Conservation (phyloP, 1,140 invertebrate genomes). For the Saccostrea echinata region DNA sequence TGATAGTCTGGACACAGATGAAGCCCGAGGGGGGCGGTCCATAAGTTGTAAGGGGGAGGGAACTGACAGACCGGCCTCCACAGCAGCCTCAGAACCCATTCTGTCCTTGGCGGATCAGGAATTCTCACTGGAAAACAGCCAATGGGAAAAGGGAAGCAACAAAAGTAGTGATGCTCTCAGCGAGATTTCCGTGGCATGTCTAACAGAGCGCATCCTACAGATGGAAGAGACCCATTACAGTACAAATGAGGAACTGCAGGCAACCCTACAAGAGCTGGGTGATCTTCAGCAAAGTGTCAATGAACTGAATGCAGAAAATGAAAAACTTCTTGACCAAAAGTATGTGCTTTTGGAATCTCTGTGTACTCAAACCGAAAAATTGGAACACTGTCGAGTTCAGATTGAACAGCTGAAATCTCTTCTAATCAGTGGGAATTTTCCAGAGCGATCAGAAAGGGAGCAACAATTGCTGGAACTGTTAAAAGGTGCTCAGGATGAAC, state of each 20-base stretch:
- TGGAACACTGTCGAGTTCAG: constrained; percentile 86
- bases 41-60: constrained; percentile 32
- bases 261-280: constrained; percentile 94
- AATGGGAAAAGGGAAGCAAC: constrained; percentile 92
- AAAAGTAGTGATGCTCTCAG: constrained; percentile 87
- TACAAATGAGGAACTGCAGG: constrained; percentile 97
- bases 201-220: constrained; percentile 94
- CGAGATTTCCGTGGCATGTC: constrained; percentile 93
- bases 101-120: constrained; percentile 70
- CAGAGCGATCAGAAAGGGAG: constrained; percentile 86
- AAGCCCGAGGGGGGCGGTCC: constrained; percentile 52
- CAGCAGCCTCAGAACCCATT: constrained; percentile 83
- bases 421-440: constrained; percentile 74
- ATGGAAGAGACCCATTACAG: constrained; percentile 93
- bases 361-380: constrained; percentile 93
- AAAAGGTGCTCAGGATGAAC: constrained; percentile 87
- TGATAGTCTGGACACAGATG: constrained; percentile 74
- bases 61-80: constrained; percentile 63
- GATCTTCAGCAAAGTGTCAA: constrained; percentile 91
- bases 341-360: constrained; percentile 93
- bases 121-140: constrained; percentile 69
- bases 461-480: constrained; percentile 91
- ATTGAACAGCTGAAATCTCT: constrained; percentile 85
- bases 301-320: constrained; percentile 93
- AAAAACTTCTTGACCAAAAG: constrained; percentile 92